phyloP scores from a whole-genome alignment of 2,888 invertebrate species.

The Zhengitettix transpicula region DNA sequence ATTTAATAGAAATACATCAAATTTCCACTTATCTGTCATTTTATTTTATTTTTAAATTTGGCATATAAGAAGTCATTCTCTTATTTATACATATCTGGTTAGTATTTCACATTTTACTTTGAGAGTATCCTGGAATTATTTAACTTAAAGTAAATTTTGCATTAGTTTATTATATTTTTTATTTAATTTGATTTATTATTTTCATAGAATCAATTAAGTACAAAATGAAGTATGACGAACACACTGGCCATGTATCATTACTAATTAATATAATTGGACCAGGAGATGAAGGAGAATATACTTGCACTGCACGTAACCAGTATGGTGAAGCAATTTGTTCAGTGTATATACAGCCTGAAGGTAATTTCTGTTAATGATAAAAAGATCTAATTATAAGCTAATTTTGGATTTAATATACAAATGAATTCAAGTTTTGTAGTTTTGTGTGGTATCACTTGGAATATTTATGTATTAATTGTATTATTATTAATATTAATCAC shows the following conservation, averaged over 20 bases:
- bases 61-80: no score
- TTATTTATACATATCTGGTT: no score
- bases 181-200: not conserved
- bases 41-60: no score
- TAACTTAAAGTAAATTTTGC: not conserved
- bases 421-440: no score
- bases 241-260: slow-evolving; percentile 76
- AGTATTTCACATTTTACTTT: not conserved
- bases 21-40: no score
- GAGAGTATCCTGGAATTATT: not conserved
- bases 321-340: slow-evolving; percentile 95
- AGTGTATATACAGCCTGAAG: slow-evolving; percentile 85
- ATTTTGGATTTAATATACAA: no score
- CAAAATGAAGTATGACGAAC: slow-evolving; percentile 78
- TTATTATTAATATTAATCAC: no score
- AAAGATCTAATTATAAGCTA: no score
- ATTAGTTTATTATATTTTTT: not conserved
- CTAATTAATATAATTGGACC: slow-evolving; percentile 88
- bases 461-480: no score
- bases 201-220: slow-evolving; percentile 58
- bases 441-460: no score
- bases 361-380: slow-evolving; percentile 20
- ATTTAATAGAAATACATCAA: no score
- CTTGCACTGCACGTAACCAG: slow-evolving; percentile 85
- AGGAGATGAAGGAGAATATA: slow-evolving; percentile 92